Evolutionary conservation across 2,888 invertebrate genomes (phyloP).

Genomic region (Oegoconia quadripuncta): DNA sequence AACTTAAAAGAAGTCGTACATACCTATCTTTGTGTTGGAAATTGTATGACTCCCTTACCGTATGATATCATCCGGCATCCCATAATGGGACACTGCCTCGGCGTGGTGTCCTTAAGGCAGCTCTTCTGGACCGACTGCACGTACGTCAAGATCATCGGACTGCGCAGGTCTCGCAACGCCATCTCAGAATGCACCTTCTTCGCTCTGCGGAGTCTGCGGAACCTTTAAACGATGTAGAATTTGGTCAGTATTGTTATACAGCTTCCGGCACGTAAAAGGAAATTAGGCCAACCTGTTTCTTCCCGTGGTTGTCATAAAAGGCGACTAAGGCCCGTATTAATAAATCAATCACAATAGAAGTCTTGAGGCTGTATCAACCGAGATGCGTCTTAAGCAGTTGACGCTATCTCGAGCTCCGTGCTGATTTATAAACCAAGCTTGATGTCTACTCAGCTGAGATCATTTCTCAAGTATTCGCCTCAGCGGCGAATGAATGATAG

Average conservation of each 20-base stretch:
- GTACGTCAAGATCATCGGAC: slow-evolving; percentile 48
- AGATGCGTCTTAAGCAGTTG: no score
- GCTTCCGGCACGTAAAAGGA: neutral
- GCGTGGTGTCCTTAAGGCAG: slow-evolving; percentile 57
- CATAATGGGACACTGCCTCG: slow-evolving; percentile 55
- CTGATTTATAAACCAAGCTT: no score
- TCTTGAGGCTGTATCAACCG: no score
- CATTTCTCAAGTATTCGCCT: no score
- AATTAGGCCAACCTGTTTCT: slow-evolving; percentile 17
- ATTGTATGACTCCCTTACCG: slow-evolving; percentile 34
- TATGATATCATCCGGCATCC: slow-evolving; percentile 59
- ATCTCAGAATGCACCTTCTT: slow-evolving; percentile 56
- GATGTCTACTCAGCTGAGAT: no score
- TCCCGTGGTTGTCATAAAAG: neutral
- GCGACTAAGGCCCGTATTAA: no score
- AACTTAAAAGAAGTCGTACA: neutral
- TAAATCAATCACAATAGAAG: no score
- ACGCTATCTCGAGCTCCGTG: no score
- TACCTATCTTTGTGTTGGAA: neutral
- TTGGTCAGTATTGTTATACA: slow-evolving; percentile 1
- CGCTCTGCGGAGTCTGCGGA: slow-evolving; percentile 42
- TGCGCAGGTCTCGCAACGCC: slow-evolving; percentile 37
- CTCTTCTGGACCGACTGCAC: slow-evolving; percentile 56
- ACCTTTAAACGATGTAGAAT: slow-evolving; percentile 29
- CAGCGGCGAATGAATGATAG: no score